These are phyloP conservation scores for Ophioderma brevispina DNA, from an alignment of 35 echinoderm and acorn worm genomes.

Conservation along the genomic window DNA sequence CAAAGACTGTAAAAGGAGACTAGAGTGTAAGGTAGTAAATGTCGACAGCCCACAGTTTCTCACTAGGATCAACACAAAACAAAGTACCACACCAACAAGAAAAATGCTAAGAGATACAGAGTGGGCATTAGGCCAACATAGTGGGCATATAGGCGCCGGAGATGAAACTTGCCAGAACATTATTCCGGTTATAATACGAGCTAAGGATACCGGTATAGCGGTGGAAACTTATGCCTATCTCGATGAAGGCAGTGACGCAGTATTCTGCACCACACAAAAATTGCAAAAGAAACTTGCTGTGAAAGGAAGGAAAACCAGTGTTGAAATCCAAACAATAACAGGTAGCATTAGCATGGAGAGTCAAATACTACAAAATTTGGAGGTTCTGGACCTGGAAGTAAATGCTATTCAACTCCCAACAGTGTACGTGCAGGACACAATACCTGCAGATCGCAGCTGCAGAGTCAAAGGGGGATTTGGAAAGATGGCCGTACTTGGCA, in stretches of 20 bases:
- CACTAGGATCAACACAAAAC: constrained; percentile 18
- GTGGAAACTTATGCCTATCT: no score
- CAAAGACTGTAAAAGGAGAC: background rate
- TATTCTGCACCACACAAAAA: background rate
- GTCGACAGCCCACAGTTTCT: background rate
- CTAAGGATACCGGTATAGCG: no score
- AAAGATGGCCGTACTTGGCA: background rate
- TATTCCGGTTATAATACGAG: no score
- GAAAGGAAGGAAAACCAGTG: background rate
- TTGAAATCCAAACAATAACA: background rate
- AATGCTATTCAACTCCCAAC: no score
- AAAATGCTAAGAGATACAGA: no score
- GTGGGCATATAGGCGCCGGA: no score
- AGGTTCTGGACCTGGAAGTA: background rate
- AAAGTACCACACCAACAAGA: background rate
- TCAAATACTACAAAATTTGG: background rate
- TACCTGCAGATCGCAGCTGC: background rate
- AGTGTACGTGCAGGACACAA: background rate
- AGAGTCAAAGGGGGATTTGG: background rate
- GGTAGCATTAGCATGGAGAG: background rate
- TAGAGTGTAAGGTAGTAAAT: background rate
- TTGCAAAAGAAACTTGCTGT: background rate
- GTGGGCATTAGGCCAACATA: no score
- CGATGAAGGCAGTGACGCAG: background rate
- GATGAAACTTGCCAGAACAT: no score